Evolutionary conservation across 2,113 vertebrate genomes (phyloP).

Genomic region (Recurvirostra avosetta): DNA sequence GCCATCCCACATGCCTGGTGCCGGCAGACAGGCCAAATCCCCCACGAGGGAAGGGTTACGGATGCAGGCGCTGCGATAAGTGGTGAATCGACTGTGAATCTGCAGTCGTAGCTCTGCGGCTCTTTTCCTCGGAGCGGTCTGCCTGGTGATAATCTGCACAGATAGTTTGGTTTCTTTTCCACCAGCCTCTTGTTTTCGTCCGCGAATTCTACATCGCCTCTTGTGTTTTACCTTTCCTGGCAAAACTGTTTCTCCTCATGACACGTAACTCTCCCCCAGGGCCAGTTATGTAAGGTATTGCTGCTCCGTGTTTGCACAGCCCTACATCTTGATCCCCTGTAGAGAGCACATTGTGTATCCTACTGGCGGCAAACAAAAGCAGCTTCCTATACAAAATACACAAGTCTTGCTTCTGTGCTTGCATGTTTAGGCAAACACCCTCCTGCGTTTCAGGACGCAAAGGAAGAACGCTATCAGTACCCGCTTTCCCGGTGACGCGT

Average conservation of each 20-base stretch:
- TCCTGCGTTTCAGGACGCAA: not conserved
- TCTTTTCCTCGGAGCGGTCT: not conserved
- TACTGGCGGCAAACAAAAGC: conserved; percentile 51
- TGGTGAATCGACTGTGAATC: not conserved
- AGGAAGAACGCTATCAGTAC: not conserved
- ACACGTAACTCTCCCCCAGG: conserved; percentile 13
- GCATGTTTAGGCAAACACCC: conserved; percentile 41
- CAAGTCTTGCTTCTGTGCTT: conserved; percentile 10
- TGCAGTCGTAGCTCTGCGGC: not conserved
- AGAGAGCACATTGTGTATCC: conserved; percentile 46
- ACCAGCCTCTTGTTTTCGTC: conserved; percentile 8
- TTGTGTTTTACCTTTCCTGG: conserved; percentile 50
- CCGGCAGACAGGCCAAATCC: not conserved
- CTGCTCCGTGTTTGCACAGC: conserved; percentile 46
- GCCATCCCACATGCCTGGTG: not conserved
- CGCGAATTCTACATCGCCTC: not conserved
- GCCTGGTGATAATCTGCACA: not conserved
- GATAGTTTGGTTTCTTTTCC: not conserved
- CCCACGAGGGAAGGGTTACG: accelerated
- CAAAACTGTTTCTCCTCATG: conserved; percentile 29
- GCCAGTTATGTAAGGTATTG: conserved; percentile 48
- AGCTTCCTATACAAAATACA: conserved; percentile 50
- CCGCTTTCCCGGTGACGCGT: not conserved
- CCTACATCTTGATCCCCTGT: conserved; percentile 48
- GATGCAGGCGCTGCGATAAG: not conserved